phyloP scores from a whole-genome alignment of 2,113 vertebrate genomes.

The Muntiacus reevesi region DNA sequence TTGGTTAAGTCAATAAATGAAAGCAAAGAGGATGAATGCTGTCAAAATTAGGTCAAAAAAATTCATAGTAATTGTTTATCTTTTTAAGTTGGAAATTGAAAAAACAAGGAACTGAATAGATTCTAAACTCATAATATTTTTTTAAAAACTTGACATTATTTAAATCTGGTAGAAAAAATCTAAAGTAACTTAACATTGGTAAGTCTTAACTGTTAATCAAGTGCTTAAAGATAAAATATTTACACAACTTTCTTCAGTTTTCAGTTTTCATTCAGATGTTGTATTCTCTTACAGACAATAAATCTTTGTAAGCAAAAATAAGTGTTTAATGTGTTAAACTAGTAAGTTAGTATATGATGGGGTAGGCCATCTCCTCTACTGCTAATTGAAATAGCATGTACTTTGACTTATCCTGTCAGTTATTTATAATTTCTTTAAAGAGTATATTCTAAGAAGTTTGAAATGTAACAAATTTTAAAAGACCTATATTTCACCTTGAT shows the following conservation, averaged over 20 bases:
- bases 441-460: neutral
- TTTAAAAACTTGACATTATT: neutral
- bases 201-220: neutral
- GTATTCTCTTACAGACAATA: neutral
- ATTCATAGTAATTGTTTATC: neutral
- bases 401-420: neutral
- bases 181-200: neutral
- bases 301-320: neutral
- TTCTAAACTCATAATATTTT: neutral
- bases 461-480: neutral
- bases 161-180: neutral
- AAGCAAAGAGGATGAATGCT: neutral
- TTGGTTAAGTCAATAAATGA: neutral
- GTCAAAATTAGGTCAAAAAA: neutral
- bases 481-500: neutral
- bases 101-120: neutral
- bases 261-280: neutral
- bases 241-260: neutral
- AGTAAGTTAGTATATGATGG: neutral
- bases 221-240: neutral
- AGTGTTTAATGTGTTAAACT: neutral
- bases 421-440: neutral
- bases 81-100: neutral
- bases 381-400: too few relatives aligned
- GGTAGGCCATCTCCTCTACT: too few relatives aligned